phyloP scores from a whole-genome alignment of 2,888 invertebrate genomes.

The Drosophila macrospina region DNA sequence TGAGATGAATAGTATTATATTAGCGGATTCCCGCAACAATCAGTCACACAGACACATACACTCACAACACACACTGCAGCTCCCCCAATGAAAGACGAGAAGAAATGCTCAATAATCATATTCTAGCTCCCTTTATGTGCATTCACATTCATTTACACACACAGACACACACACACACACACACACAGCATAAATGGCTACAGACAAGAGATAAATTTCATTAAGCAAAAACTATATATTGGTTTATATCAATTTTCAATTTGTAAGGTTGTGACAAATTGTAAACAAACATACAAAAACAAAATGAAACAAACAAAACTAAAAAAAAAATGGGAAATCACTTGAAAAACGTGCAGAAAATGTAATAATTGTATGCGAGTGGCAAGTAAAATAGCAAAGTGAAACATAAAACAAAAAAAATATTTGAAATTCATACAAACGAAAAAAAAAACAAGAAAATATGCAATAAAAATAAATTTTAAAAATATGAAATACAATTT shows the following conservation, averaged over 20 bases:
- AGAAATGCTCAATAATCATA: conserved; percentile 42
- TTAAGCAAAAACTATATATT: conserved; percentile 67
- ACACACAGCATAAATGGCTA: conserved; percentile 40
- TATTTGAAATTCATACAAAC: conserved; percentile 75
- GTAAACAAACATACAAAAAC: conserved; percentile 84
- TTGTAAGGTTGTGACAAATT: conserved; percentile 86
- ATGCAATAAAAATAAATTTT: conserved; percentile 80
- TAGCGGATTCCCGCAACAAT: conserved; percentile 56
- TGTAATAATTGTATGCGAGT: conserved; percentile 78
- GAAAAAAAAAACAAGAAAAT: conserved; percentile 54
- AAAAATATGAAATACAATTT: conserved; percentile 74
- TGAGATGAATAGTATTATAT: conserved; percentile 67
- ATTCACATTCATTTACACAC: conserved; percentile 33
- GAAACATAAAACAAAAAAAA: conserved; percentile 57
- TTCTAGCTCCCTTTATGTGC: conserved; percentile 11
- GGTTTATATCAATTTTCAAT: conserved; percentile 84
- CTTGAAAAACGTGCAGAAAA: conserved; percentile 66
- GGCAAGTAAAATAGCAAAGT: conserved; percentile 71
- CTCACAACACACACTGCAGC: conserved; percentile 21
- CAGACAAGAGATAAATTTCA: conserved; percentile 55
- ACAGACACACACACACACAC: conserved; percentile 23
- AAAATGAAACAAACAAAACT: conserved; percentile 57
- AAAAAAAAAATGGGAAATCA: conserved; percentile 61
- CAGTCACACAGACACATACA: conserved; percentile 31
- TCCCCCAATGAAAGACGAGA: conserved; percentile 17